A percentile compares a stretch with the other conserved stretches of the same genome.
Conservation (phyloP, 2,888 invertebrate genomes). For the Imbricaverruca yamaguchii region DNA sequence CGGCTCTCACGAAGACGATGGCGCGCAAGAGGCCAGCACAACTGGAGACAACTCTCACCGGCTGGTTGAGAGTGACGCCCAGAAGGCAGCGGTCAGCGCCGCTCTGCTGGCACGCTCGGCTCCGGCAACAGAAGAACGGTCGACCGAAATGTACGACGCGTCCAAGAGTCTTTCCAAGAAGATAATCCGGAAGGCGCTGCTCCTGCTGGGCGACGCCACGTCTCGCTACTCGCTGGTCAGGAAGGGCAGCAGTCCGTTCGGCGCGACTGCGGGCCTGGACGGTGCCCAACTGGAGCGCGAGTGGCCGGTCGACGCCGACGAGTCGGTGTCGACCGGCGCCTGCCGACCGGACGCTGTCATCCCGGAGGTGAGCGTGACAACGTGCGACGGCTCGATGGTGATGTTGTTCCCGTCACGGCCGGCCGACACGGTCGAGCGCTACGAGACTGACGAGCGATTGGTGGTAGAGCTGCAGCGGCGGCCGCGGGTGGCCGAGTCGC, state of each 20-base stretch:
- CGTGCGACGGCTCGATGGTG: background rate
- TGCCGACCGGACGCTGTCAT: background rate
- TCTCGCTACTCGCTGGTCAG: background rate
- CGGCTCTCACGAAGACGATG: background rate
- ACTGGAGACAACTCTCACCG: too few species aligned
- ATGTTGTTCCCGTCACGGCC: background rate
- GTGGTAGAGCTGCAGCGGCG: background rate
- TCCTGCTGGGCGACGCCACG: background rate
- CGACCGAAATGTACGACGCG: background rate
- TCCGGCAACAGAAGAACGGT: too few species aligned
- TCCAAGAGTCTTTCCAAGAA: background rate
- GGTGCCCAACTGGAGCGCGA: background rate
- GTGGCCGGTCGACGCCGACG: background rate
- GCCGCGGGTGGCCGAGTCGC: background rate
- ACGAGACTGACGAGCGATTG: background rate
- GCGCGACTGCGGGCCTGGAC: background rate
- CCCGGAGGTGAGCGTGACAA: background rate
- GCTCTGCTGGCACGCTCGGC: background rate
- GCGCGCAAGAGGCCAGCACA: too few species aligned
- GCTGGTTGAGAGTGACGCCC: too few species aligned
- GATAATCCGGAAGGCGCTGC: background rate
- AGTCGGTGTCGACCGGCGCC: background rate
- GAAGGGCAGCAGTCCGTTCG: background rate
- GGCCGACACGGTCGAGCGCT: background rate
- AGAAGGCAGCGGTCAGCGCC: background rate